These are phyloP conservation scores for Cassiopea xamachana DNA, from an alignment of 30 jellyfish, hydroid and myxozoan genomes.

Conservation along the genomic window DNA sequence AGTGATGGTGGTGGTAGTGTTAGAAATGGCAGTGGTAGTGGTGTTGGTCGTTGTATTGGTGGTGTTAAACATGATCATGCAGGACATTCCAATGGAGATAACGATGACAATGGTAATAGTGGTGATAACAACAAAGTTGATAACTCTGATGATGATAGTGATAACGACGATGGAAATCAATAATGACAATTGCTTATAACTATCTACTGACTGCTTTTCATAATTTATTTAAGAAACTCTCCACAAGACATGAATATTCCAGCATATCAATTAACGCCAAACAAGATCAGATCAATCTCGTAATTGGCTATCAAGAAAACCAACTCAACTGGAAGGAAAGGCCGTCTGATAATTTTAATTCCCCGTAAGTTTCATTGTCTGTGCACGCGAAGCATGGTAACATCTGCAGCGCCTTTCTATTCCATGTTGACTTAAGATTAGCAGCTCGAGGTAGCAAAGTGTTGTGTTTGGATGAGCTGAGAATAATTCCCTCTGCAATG, in stretches of 20 bases:
- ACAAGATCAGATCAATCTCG: not conserved
- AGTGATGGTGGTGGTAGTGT: not conserved
- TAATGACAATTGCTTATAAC: not conserved
- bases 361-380: not conserved
- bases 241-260: not conserved
- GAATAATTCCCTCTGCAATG: too few relatives aligned
- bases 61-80: not conserved
- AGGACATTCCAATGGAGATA: not conserved
- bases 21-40: not conserved
- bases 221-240: not conserved
- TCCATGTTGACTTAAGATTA: not conserved
- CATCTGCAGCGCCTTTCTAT: not conserved
- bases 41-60: not conserved
- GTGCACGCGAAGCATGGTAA: not conserved
- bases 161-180: not conserved
- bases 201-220: not conserved
- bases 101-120: not conserved
- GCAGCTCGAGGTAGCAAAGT: not conserved
- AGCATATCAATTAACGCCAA: not conserved
- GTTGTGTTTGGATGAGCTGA: too few relatives aligned
- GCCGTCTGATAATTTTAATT: not conserved
- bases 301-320: conserved; percentile 10
- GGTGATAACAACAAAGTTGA: not conserved
- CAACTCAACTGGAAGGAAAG: not conserved
- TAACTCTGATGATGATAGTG: not conserved